Conservation (phyloP, 2,113 vertebrate species). For the Campylomormyrus numenius region DNA sequence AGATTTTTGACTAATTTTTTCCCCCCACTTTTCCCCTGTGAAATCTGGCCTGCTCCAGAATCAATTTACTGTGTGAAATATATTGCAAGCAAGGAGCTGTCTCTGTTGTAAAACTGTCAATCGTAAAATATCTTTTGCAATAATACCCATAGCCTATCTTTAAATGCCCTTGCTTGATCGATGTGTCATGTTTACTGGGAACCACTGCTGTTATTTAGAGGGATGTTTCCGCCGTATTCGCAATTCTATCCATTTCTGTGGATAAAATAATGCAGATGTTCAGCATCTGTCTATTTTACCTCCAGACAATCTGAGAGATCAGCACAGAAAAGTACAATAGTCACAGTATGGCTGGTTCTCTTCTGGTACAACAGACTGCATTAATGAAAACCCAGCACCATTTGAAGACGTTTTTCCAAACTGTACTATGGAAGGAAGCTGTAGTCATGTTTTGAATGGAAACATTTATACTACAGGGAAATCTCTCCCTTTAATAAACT, state of each 20-base stretch:
- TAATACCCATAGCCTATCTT: not conserved
- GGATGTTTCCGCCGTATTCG: not conserved
- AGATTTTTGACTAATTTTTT: conserved; percentile 11
- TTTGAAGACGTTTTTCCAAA: not conserved
- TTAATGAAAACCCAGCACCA: not conserved
- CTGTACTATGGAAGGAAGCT: not conserved
- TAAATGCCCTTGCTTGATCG: not conserved
- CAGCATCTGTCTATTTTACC: not conserved
- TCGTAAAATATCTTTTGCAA: not conserved
- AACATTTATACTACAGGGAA: not conserved
- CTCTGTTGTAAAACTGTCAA: not conserved
- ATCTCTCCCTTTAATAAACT: not conserved
- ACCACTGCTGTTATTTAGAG: not conserved
- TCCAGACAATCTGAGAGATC: not conserved
- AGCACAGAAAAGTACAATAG: not conserved
- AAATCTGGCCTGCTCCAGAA: not conserved
- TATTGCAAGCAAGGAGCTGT: not conserved
- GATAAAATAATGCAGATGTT: not conserved
- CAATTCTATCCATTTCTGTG: not conserved
- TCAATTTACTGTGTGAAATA: not conserved
- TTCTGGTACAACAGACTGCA: not conserved
- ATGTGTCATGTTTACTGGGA: not conserved
- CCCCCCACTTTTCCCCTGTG: not conserved
- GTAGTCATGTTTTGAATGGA: not conserved
- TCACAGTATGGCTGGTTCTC: not conserved